Base-by-base conservation (phyloP, 2,888 invertebrate genomes). In the Girardia tigrina region DNA sequence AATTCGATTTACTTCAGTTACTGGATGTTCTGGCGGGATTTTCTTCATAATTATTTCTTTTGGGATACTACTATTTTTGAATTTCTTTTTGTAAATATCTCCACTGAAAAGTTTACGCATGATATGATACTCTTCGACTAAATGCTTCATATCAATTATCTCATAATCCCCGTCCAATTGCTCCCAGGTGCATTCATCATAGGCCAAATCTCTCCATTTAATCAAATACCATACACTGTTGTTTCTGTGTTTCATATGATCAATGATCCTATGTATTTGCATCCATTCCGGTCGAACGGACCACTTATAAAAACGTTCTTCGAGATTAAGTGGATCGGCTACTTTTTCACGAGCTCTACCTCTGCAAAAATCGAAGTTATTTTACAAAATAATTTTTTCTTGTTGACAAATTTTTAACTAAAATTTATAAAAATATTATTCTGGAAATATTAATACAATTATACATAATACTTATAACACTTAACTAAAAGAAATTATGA, bases 201-300 rank as follows among this genome's bases (percentile, higher is more conserved):
- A 99, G 0, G 91, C 89, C 75, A 99, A 86, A 82, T 98, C 97
- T 72, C 94, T 88, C 98, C 98, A 99, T 85, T 99, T 99, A 0
- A 97, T 92, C 79, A 98, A 87, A 86, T 90, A 99, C 81, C 90
- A 88, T 0, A 89, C 90, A 76, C 90, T 88, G 16, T 92, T 92
- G 83, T 80, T 80, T 72, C 79, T 78, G 28, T 79, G 79, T 2
- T 77, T 77, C 77, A 80, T 81, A 71, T 97, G 95, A 85, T 97
- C 97, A 79, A 98, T 91, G 28, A 98, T 91, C 71, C 98, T 89
- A 83, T 97, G 94, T 0, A 86, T 90, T 77, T 93, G 90, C 79
- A 99, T 86, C 98, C 98, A 99, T 82, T 98, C 97, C 0, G 97
- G 95, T 82, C 95, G 90, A 0, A 99, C 90, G 29, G 98, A 98